Base-by-base conservation (phyloP, 2,797 vertebrate genomes). In the Lophius americanus region DNA sequence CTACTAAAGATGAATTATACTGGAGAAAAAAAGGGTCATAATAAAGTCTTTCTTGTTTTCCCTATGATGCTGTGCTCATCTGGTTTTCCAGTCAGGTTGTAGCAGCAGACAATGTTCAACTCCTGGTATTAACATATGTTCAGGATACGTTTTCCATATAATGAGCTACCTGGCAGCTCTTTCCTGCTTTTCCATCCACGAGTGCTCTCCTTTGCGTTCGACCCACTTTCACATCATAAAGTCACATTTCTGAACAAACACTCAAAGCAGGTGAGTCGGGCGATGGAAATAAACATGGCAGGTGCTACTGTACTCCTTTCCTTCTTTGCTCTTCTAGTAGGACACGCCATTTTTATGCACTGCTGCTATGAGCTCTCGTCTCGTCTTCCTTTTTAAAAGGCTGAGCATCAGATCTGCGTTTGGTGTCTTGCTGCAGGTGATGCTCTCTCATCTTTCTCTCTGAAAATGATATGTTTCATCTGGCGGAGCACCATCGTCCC, bases 201-300 rank as follows among this genome's bases (percentile, higher is more conserved):
- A 23, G 23, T 23, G 23, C 23, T 23, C n/a, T n/a, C 44, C 11
- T 44, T 44, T 44, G 2, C 4, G 13, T 47, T 60, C 59, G 32
- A 54, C 43, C 1, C 4, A 12, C 58, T 52, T 37, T 39, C 11
- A 23, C 4, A 47, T 49, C 6, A 13, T 36, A 9, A 5, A 0
- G 11, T 49, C 5, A 2, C n/a, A 36, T 41, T 46, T 39, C 14
- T 36, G 36, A 14, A 4, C 2, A 0, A 2, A 48, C 32, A 48
- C 71, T 65, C 47, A 60, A 50, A 75, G 41, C 60, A 35, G 59
- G 46, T 2, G 43, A 66, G 63, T 71, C 79, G 23, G 39, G n/a
- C 6, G 51, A 51, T 66, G 9, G 10, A 73, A 70, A 73, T 64
- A 79, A 53, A 66, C 63, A 60, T 48, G 76, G 68, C 78, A 81